Base-by-base conservation (phyloP, 2,797 vertebrate species). In the Vireo griseus region DNA sequence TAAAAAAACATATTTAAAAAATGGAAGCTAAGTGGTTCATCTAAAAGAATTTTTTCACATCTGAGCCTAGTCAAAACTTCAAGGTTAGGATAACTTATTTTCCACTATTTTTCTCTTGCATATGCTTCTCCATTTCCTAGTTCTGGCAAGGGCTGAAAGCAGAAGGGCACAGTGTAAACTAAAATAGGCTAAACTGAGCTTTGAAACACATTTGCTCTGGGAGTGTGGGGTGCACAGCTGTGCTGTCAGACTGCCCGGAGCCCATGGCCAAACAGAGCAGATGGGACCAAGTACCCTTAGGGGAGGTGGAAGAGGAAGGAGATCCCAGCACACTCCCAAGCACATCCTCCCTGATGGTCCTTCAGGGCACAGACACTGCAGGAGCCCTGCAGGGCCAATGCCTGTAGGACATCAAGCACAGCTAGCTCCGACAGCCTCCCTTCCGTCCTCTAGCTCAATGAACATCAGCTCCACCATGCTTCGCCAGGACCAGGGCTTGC, bases 191-290 rank as follows among this genome's bases (percentile, higher is more conserved):
- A 77, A 91, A 94, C 63, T 61, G 61, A 88, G 92, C 80, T 59
- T 86, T 92, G 71, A 86, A 92, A 93, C 55, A 86, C 54, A 67
- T 69, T 92, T 80, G 54, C 78, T 88, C n/a, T 29, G 74, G 68
- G 72, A 91, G 52, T 69, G 67, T 48, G 63, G 84, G 84, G 90
- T 62, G 50, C 80, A 65, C 96, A 96, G 96, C 94, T 97, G 93
- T 73, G 88, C 78, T 88, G 90, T 94, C 91, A 86, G 79, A 92
- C 88, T 87, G 92, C 96, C 92, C 4, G 0, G 47, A 93, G 88
- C 77, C 85, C 59, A 39, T 5, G 87, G 80, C 77, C 94, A 88
- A 78, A 90, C 3, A 3, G 2, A 11, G 82, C 95, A 97, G 93
- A 97, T 96, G 96, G 96, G 83, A 94, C 48, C 45, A 66, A 71